Conservation (phyloP, 2,113 vertebrate species). For the Carollia perspicillata region DNA sequence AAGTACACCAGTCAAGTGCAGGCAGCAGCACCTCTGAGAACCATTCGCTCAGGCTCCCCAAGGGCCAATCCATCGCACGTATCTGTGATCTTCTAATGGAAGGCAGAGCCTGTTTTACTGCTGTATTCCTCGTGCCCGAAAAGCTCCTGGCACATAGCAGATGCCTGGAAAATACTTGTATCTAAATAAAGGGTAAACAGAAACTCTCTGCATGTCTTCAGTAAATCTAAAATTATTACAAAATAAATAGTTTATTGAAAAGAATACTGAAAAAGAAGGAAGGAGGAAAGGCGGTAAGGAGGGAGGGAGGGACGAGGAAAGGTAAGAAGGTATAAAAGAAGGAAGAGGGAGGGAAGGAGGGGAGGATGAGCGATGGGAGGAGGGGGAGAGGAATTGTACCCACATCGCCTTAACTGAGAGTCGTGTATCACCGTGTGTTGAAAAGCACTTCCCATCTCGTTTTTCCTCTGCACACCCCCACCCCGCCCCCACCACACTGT, state of each 20-base stretch:
- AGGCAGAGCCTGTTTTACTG: background rate
- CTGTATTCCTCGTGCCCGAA: background rate
- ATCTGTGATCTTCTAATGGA: background rate
- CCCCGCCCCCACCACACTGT: too few species aligned
- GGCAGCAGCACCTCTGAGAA: background rate
- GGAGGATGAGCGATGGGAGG: background rate
- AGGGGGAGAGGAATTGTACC: background rate
- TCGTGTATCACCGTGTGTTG: background rate
- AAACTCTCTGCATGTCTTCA: background rate
- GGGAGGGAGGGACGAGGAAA: background rate
- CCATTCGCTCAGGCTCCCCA: background rate
- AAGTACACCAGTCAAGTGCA: background rate
- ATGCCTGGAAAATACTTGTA: background rate
- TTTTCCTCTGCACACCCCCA: background rate
- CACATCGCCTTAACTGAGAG: background rate
- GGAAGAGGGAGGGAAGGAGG: background rate
- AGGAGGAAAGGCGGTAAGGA: background rate
- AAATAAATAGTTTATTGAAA: background rate
- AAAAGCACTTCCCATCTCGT: background rate
- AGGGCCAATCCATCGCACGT: background rate
- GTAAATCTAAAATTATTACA: constrained; percentile 22
- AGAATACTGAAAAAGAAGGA: background rate
- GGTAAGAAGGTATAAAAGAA: background rate
- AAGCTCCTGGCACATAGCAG: background rate
- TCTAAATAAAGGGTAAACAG: background rate